Evolutionary conservation across 2,888 invertebrate species (phyloP).

Genomic region (Pandemis heparana): DNA sequence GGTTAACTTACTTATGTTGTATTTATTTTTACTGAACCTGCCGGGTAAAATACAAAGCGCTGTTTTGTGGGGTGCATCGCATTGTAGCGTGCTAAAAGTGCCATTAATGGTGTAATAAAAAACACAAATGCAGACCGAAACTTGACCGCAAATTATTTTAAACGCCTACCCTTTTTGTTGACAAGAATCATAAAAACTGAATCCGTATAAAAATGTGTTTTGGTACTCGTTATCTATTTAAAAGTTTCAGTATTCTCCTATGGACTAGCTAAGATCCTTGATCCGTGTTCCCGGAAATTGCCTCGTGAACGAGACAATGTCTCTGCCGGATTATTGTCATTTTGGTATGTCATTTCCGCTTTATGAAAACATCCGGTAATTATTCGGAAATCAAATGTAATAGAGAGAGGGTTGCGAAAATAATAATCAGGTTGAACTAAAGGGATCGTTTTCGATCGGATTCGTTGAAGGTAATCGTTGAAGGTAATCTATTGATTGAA

Average conservation of each 20-base stretch:
- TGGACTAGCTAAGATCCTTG: constrained; percentile 54
- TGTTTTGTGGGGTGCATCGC: constrained; percentile 32
- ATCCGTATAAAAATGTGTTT: neutral
- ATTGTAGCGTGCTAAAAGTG: constrained; percentile 15
- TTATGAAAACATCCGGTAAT: constrained; percentile 75
- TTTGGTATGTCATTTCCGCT: constrained; percentile 78
- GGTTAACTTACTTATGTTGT: no score
- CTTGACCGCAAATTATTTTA: constrained; percentile 17
- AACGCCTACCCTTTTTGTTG: constrained; percentile 1
- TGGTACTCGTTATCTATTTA: neutral
- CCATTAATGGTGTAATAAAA: constrained; percentile 25
- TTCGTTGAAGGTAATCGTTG: no score
- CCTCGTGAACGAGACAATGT: constrained; percentile 73
- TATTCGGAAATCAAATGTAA: constrained; percentile 75
- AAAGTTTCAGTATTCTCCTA: constrained; percentile 49
- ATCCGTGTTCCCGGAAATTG: constrained; percentile 74
- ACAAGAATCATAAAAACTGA: neutral
- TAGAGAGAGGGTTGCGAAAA: constrained; percentile 55
- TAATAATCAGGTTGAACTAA: no score
- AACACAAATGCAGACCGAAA: constrained; percentile 13
- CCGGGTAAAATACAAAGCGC: constrained; percentile 7
- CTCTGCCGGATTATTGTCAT: constrained; percentile 74
- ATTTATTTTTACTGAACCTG: neutral
- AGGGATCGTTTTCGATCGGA: no score
- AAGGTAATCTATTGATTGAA: no score